Evolutionary conservation across 2,888 invertebrate genomes (phyloP), one percentile per base, ranked within the genome.

Genomic region (Eilema griseolum): DNA sequence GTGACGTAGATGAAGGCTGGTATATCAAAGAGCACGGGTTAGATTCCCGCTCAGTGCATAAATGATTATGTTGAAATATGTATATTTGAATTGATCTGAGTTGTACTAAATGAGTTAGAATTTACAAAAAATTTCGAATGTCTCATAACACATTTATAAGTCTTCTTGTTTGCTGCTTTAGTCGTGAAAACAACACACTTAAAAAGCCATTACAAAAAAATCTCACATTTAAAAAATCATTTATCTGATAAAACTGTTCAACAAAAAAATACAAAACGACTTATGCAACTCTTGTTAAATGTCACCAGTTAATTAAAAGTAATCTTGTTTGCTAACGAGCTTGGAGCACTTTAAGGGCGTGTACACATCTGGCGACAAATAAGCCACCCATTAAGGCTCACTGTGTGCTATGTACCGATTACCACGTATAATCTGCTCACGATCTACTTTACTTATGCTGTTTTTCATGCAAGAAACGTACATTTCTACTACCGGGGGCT

Each of bases 281-380:
- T 20, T 7, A 20, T 46, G 20, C n/a, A 52, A 52, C 20, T 2
- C 52, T 0, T n/a, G 20, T 20, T 52, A n/a, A 52, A 46, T 46
- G 46, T 20, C 52, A 52, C 52, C n/a, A 52, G 7, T 52, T 52
- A 52, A 52, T 52, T 52, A 52, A 52, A 52, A 3, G 8, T 10
- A n/a, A 52, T 52, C n/a, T 52, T 52, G 52, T 52, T 52, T 52
- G n/a, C 2, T 52, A 52, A n/a, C n/a, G 20, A 52, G 52, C 20
- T 52, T 52, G 20, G n/a, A 10, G 52, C 52, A n/a, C 52, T 8
- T n/a, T 52, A 52, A 10, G 52, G 20, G n/a, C n/a, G 52, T 52
- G 8, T 52, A n/a, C 52, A 52, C 52, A 52, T 52, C n/a, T 52
- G 52, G n/a, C 52, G 52, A 52, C 52, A 52, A 52, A n/a, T 52